Evolutionary conservation across 2,113 vertebrate genomes (phyloP).

Genomic region (Lontra canadensis): DNA sequence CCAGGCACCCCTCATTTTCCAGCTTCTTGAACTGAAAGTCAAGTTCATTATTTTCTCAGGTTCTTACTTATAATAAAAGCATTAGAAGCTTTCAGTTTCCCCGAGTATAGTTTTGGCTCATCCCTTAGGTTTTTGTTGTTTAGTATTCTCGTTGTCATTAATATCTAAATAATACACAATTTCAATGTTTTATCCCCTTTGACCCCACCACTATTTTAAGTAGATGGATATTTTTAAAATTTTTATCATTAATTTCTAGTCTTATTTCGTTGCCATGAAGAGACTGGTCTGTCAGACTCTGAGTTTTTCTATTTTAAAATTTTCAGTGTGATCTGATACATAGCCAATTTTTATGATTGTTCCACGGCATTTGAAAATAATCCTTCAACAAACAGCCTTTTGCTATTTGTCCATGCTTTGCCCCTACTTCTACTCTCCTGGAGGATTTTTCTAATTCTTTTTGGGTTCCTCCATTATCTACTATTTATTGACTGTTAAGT

Average conservation of each 20-base stretch:
- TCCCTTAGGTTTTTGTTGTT: neutral
- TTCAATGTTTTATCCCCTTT: conserved; percentile 8
- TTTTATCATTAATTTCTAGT: neutral
- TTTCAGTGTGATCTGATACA: neutral
- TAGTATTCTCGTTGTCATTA: neutral
- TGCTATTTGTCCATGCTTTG: neutral
- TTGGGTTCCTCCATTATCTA: neutral
- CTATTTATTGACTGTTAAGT: neutral
- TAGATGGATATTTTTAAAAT: neutral
- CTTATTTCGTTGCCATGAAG: neutral
- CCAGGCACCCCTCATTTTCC: neutral
- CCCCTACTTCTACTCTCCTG: neutral
- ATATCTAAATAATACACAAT: neutral
- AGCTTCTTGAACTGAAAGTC: neutral
- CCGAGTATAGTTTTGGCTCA: neutral
- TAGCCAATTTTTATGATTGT: neutral
- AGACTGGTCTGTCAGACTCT: neutral
- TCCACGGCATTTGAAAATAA: neutral
- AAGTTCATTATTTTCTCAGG: neutral
- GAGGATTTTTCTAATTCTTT: neutral
- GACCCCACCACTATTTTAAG: neutral
- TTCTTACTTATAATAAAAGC: neutral
- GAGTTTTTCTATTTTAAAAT: neutral
- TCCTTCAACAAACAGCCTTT: neutral
- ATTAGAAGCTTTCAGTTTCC: neutral